Evolutionary conservation across 2,113 vertebrate genomes (phyloP), one percentile per base, ranked within the genome.

Genomic region (Melanerpes formicivorus): DNA sequence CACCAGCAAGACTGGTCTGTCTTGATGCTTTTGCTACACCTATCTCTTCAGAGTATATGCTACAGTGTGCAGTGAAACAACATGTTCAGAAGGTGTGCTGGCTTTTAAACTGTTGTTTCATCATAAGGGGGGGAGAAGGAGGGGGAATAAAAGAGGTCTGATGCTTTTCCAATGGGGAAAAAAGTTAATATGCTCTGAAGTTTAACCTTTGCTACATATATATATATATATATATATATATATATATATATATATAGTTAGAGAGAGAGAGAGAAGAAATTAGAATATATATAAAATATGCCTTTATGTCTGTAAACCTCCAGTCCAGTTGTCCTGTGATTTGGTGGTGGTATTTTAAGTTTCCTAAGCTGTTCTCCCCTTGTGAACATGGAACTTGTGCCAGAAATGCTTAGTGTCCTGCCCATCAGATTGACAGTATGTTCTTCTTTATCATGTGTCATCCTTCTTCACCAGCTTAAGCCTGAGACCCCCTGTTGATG

Each of bases 351-450:
- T 65, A 25, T 23, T 7, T 42, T 2, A 30, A 48, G 40, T 66
- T 19, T 70, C 14, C 62, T 23, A 48, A 79, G 5, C 54, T 79
- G 23, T 27, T 93, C 18, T 44, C 2, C 40, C 22, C 21, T 87
- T 0, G 0, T 58, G n/a, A 76, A 32, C 22, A 76, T 40, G 88
- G 29, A 80, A 5, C 40, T 83, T 58, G 6, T 16, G 46, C 18
- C 26, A 73, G 75, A 69, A 58, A 13, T 52, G 69, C 42, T 56
- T 42, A 52, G 30, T 19, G 23, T 32, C 27, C 17, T 37, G 40
- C 0, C 1, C 3, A 6, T 46, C 42, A 26, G 64, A 29, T 48
- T 27, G 2, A 4, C 8, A 3, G 6, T 34, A 34, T 5, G 2
- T n/a, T 80, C 1, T 40, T 81, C 40, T 54, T 37, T 58, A 55